Base-by-base conservation (phyloP, 92 coral and sea anemone species). In the Phenganax subtilis region DNA sequence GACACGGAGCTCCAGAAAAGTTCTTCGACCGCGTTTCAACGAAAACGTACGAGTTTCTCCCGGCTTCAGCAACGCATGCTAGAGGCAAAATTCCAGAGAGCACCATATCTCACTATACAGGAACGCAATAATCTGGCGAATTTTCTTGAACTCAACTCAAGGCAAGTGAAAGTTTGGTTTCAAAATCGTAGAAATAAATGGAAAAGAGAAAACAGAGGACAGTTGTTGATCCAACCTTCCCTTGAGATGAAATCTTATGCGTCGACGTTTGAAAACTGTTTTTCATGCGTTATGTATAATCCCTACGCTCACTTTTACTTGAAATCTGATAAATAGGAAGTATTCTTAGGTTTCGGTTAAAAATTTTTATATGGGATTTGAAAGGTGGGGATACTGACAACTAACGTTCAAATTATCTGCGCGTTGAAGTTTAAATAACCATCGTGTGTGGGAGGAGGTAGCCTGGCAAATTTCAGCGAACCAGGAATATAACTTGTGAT, bases 81-180 rank as follows among this genome's bases (percentile, higher is more conserved):
- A 16, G 83, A 79, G 37, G 74, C 83, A 12, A 79, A 79, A 28
- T 79, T 79, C 25, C 83, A 79, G 54, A 63, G 83, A 17, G 59
- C 83, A 27, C 83, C 83, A 47, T 79, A 79, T 54, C 69, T 79
- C 15, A 79, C 83, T 11, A 79, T 79, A 27, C 83, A 79, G 54
- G 83, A 79, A 79, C 83, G 83, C 54, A 79, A 79, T 20, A 79
- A 79, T 25, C 29, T 79, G 15, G 83, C 83, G 30, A 54, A 52
- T 28, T 79, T 79, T 52, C 65, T 79, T 55, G 72, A 79, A 54
- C 57, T 79, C 10, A 79, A 79, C 53, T 79, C 83, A 54, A 63
- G 83, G 20, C 83, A 79, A 64, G 83, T 79, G 16, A 79, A 79
- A 30, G 83, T 79, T n/a, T 79, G 83, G 83, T 79, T 79, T 25